Conservation (phyloP, 2,113 vertebrate genomes). For the rabbit (Oryctolagus cuniculus) region mOryCun1.1 NC_091443.1:77420001-77420500, state of each 20-base stretch:
- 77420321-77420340: not conserved
- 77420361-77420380: not conserved
- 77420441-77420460: not conserved
- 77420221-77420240: not conserved
- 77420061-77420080: no score
- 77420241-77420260: no score
- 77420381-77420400: not conserved
- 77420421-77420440: not conserved
- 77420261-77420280: not conserved
- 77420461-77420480: not conserved
- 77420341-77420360: not conserved
- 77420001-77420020: no score
- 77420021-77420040: no score
- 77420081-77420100: no score
- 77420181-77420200: no score
- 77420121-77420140: no score
- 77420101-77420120: no score
- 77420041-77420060: no score
- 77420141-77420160: no score
- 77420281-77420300: not conserved
- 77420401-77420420: not conserved
- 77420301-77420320: not conserved
- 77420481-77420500: not conserved
- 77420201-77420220: not conserved
- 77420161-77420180: accelerated